phyloP scores from a whole-genome alignment of 2,888 invertebrate genomes.

The Linhomoeus sp. region DNA sequence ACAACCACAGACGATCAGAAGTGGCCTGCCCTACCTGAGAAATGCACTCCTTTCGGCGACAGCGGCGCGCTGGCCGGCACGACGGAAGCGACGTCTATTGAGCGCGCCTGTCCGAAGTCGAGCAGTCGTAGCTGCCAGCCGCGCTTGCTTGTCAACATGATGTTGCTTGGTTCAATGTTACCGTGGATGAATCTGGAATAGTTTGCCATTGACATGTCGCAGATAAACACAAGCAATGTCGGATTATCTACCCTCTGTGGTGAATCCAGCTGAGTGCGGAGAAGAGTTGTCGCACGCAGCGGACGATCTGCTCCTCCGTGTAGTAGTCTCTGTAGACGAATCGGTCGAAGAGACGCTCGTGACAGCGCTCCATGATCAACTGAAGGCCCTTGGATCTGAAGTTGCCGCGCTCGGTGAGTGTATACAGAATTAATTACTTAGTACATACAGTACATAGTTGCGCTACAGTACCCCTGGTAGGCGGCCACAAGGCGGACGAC shows the following conservation, averaged over 20 bases:
- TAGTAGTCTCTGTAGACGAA: constrained; percentile 73
- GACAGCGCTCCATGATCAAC: constrained; percentile 37
- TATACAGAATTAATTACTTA: too few species aligned
- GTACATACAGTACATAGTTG: too few species aligned
- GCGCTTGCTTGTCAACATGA: constrained; percentile 67
- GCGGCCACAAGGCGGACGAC: constrained; percentile 41
- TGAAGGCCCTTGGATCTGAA: constrained; percentile 25
- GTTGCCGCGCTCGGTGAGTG: constrained; percentile 39
- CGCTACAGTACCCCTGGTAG: constrained; percentile 43
- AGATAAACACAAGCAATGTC: neutral
- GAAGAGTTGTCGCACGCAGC: constrained; percentile 60
- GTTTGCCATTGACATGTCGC: neutral
- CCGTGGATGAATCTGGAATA: constrained; percentile 46
- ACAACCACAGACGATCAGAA: too few species aligned
- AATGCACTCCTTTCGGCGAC: too few species aligned
- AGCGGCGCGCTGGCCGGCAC: neutral
- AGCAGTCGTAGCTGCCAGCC: constrained; percentile 52
- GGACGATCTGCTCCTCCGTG: constrained; percentile 72
- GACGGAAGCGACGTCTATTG: constrained; percentile 25
- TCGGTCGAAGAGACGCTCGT: constrained; percentile 58
- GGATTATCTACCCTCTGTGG: constrained; percentile 48
- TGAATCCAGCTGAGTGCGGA: constrained; percentile 83
- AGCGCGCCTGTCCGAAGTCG: too few species aligned
- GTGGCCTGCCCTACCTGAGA: neutral
- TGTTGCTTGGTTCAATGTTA: constrained; percentile 79